Base-by-base conservation (phyloP, 2,888 invertebrate species). In the Apeira syringaria region DNA sequence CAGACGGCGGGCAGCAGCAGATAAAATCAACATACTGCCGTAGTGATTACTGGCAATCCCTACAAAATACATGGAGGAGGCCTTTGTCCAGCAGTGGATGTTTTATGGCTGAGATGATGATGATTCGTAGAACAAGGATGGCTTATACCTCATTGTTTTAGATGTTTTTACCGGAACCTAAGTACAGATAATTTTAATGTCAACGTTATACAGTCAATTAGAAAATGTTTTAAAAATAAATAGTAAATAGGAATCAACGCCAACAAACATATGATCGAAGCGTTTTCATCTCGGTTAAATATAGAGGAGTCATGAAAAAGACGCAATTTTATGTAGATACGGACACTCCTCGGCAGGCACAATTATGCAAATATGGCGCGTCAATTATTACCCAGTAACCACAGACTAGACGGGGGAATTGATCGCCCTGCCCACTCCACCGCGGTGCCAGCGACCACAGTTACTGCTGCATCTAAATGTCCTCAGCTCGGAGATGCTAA, bases 301-400 rank as follows among this genome's bases (percentile, higher is more conserved):
- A 79, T 78, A 80, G 74, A 74, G 75, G 71, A 74, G 59, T 68
- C 67, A 65, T 76, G 74, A 83, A 85, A 82, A 82, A 82, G 73
- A 77, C 63, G 80, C 81, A 85, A 83, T 86, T 85, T 86, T 81
- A 87, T 88, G 86, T 78, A 87, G 82, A 87, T 86, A 73, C 66
- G 56, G 71, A 82, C 83, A 81, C 85, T 86, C 84, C 85, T 86
- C 84, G 81, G 70, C 72, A 74, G 63, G 66, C 61, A 81, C 81
- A 86, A 86, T 87, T 87, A 88, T 87, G 87, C 80, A 87, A 88
- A 87, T 87, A 74, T 68, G 64, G 71, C 56, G 71, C 69, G 75
- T 75, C 76, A 78, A 80, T 85, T 83, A 87, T 80, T 81, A 77
- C 71, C 74, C 74, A 77, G 81, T 83, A 84, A 81, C 78, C 72